These are phyloP conservation scores for Gallinago jamesoni DNA, from an alignment of 2,113 vertebrate species.

Conservation along the genomic window DNA sequence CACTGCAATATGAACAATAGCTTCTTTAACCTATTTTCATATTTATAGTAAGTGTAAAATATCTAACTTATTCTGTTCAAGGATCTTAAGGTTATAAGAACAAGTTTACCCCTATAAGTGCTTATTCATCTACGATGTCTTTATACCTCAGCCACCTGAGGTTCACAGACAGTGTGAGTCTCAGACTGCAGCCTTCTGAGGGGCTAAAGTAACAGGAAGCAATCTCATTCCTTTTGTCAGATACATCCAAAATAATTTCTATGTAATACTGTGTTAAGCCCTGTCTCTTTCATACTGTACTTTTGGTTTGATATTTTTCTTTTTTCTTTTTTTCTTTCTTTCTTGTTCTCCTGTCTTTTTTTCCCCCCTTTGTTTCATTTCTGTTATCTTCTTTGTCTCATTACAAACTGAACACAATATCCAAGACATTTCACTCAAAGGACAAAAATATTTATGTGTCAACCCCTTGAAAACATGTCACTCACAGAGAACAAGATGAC, in stretches of 20 bases:
- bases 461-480: not conserved
- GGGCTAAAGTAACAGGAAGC: not conserved
- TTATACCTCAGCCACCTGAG: not conserved
- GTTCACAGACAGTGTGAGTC: not conserved
- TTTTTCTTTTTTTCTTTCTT: not conserved
- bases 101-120: not conserved
- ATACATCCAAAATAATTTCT: not conserved
- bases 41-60: not conserved
- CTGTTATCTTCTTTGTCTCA: not conserved
- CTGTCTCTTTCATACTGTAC: not conserved
- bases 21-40: not conserved
- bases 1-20: not conserved
- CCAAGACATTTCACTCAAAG: not conserved
- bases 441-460: not conserved
- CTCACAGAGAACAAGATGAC: not conserved
- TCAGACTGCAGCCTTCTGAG: not conserved
- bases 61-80: not conserved
- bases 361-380: not conserved
- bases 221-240: not conserved
- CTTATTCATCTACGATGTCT: accelerated
- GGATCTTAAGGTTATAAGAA: not conserved
- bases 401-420: not conserved
- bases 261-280: not conserved
- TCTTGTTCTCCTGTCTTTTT: not conserved
- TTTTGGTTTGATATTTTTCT: not conserved